These are phyloP conservation scores for Drosophila gunungcola DNA, from an alignment of 1,140 invertebrate species.

Conservation along the genomic window DNA sequence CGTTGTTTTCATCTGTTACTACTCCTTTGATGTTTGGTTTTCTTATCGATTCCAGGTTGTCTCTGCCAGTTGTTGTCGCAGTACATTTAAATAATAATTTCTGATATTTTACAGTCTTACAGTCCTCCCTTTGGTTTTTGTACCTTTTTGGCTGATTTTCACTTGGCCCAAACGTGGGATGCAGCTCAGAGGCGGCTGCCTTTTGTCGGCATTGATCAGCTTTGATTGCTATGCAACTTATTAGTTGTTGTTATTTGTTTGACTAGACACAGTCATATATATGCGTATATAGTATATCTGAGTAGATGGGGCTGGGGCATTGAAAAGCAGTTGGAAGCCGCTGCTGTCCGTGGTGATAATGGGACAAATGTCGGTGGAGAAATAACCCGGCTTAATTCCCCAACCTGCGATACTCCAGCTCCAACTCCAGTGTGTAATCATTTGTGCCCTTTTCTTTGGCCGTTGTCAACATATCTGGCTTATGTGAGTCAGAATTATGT, in stretches of 20 bases:
- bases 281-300: slow-evolving; percentile 4
- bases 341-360: slow-evolving; percentile 80
- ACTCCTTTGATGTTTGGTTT: slow-evolving; percentile 6
- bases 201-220: slow-evolving; percentile 69
- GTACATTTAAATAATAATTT: slow-evolving; percentile 81
- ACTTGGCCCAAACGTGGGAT: slow-evolving; percentile 53
- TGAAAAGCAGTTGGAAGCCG: slow-evolving; percentile 74
- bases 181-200: slow-evolving; percentile 21
- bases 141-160: slow-evolving; percentile 51
- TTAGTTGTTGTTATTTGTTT: slow-evolving; percentile 83
- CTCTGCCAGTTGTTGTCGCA: slow-evolving; percentile 51
- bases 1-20: neutral
- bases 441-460: slow-evolving; percentile 68
- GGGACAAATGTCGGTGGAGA: slow-evolving; percentile 72
- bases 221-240: slow-evolving; percentile 81
- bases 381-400: slow-evolving; percentile 74
- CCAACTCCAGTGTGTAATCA: slow-evolving; percentile 49
- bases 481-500: slow-evolving; percentile 83
- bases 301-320: slow-evolving; percentile 4
- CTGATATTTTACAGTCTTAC: slow-evolving; percentile 41
- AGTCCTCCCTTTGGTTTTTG: slow-evolving; percentile 1
- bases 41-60: slow-evolving; percentile 44
- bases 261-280: slow-evolving; percentile 81
- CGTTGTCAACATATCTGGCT: slow-evolving; percentile 82
- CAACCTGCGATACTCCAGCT: slow-evolving; percentile 10